These are phyloP conservation scores for Sander lucioperca DNA, from an alignment of 2,113 vertebrate genomes.

Conservation along the genomic window DNA sequence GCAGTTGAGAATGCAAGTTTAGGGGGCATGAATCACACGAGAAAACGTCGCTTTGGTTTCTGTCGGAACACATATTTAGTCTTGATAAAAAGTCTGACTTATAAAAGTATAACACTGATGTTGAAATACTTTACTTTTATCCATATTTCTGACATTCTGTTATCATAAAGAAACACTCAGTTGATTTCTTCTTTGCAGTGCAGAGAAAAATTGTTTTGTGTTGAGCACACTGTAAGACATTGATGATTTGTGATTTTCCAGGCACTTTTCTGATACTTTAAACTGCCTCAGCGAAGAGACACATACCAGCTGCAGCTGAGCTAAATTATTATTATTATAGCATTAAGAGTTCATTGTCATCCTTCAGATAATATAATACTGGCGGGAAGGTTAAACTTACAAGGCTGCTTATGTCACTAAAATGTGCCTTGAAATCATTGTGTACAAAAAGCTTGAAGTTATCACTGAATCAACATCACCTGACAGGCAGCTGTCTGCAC, in stretches of 20 bases:
- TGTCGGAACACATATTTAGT: not conserved
- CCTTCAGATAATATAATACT: slow-evolving; percentile 2
- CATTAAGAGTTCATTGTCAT: slow-evolving; percentile 19
- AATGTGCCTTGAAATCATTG: slow-evolving; percentile 36
- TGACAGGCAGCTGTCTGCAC: slow-evolving; percentile 35
- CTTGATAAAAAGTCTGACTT: slow-evolving; percentile 1
- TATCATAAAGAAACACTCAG: not conserved
- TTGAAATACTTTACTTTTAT: not conserved
- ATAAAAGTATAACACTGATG: not conserved
- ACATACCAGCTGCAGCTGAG: not conserved
- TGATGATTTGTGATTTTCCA: slow-evolving; percentile 14
- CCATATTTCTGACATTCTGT: not conserved
- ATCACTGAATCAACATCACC: slow-evolving; percentile 55
- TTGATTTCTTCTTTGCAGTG: not conserved
- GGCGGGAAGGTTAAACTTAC: not conserved
- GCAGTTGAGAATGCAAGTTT: not conserved
- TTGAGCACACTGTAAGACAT: not conserved
- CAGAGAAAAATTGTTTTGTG: not conserved
- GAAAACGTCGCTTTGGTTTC: not conserved
- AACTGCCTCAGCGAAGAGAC: not conserved
- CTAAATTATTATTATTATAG: slow-evolving; percentile 3
- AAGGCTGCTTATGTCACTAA: slow-evolving; percentile 38
- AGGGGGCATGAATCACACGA: not conserved
- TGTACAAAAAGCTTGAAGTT: slow-evolving; percentile 38
- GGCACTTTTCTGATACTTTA: not conserved